Conservation (phyloP, 2,888 invertebrate species). For the Dendrolimus pini region DNA sequence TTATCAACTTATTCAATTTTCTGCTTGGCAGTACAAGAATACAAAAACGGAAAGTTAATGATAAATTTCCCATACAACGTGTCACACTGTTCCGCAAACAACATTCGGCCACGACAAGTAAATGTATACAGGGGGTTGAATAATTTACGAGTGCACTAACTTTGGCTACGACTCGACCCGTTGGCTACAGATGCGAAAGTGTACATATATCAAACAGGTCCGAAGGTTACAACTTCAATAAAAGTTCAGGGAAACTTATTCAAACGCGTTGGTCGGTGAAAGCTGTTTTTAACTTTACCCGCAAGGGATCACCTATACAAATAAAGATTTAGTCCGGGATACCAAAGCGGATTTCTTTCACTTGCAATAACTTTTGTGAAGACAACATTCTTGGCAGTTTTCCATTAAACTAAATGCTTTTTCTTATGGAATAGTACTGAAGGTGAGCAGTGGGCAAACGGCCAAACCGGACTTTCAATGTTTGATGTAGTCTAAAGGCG, state of each 20-base stretch:
- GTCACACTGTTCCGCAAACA: constrained; percentile 39
- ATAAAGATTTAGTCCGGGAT: constrained; percentile 62
- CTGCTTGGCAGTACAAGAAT: too few species aligned
- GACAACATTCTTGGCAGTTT: constrained; percentile 30
- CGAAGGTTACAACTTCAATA: constrained; percentile 61
- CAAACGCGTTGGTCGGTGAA: constrained; percentile 53
- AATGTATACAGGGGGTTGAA: constrained; percentile 57
- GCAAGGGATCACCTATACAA: constrained; percentile 59
- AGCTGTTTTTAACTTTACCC: constrained; percentile 71
- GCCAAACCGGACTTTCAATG: constrained; percentile 15
- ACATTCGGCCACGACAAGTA: constrained; percentile 48
- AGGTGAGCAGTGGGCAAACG: constrained; percentile 22
- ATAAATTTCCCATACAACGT: constrained; percentile 20
- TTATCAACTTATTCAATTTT: too few species aligned
- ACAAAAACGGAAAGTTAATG: too few species aligned
- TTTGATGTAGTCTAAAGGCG: not conserved
- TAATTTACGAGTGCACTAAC: constrained; percentile 70
- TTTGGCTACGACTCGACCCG: constrained; percentile 50
- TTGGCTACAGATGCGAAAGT: constrained; percentile 45
- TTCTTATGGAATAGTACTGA: constrained; percentile 18
- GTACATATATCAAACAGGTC: constrained; percentile 63
- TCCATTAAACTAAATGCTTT: constrained; percentile 33
- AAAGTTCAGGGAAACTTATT: constrained; percentile 49
- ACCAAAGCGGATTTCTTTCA: constrained; percentile 50
- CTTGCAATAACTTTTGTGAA: constrained; percentile 36